These are phyloP conservation scores for Polypedilum pembai DNA, from an alignment of 1,140 invertebrate genomes.

Conservation along the genomic window DNA sequence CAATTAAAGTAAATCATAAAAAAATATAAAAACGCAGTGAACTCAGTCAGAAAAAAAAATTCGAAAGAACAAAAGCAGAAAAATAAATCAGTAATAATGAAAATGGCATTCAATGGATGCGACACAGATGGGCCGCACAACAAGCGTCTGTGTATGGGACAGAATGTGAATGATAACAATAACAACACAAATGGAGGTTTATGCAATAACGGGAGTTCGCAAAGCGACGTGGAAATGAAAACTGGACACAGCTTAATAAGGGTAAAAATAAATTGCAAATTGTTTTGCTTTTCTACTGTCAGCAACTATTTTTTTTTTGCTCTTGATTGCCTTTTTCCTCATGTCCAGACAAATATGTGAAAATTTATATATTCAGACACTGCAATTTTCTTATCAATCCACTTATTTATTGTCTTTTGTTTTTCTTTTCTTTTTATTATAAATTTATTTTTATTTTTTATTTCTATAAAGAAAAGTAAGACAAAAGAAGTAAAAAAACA, in stretches of 20 bases:
- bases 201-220: constrained; percentile 7
- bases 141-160: constrained; percentile 12
- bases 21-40: neutral
- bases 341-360: no score
- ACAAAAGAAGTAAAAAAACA: no score
- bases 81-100: constrained; percentile 22
- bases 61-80: neutral
- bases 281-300: neutral
- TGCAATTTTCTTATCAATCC: no score
- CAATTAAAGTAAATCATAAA: neutral
- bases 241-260: neutral
- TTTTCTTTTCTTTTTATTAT: no score
- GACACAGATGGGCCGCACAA: constrained; percentile 21
- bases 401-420: no score
- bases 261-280: neutral
- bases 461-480: no score
- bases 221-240: neutral
- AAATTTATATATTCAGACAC: no score
- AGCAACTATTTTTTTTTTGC: neutral
- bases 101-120: constrained; percentile 28
- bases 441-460: no score
- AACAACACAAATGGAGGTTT: neutral
- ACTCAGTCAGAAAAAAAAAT: neutral
- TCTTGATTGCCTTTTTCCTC: neutral
- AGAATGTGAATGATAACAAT: constrained; percentile 9